These are phyloP conservation scores for Oxyruncus cristatus DNA, from an alignment of 2,113 vertebrate genomes.

Conservation along the genomic window DNA sequence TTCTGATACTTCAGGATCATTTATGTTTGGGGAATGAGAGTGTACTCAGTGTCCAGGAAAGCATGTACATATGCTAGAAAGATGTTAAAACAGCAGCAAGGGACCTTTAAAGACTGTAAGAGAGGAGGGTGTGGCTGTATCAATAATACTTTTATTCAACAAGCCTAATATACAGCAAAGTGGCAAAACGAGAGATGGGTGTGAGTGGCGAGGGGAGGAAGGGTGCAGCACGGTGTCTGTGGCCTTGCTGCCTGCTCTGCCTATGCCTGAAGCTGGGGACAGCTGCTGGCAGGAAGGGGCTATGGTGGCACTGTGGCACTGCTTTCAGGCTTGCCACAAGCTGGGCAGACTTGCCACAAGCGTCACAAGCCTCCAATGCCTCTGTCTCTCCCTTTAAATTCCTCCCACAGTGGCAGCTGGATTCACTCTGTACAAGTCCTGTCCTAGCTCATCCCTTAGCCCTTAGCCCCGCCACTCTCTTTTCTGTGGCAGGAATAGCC, in stretches of 20 bases:
- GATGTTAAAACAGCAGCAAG: background rate
- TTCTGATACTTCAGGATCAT: background rate
- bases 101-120: background rate
- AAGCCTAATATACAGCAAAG: background rate
- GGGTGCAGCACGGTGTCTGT: fast-evolving
- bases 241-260: background rate
- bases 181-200: background rate
- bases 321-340: no score
- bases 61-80: background rate
- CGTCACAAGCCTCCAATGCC: fast-evolving
- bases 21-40: background rate
- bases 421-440: background rate
- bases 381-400: background rate
- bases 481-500: background rate
- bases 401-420: background rate
- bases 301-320: background rate
- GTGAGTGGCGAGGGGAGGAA: fast-evolving
- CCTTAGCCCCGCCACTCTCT: background rate
- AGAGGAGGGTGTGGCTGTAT: background rate
- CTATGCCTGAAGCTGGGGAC: fast-evolving
- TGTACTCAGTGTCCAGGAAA: background rate
- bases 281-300: background rate
- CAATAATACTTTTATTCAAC: background rate
- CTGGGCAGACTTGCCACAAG: background rate
- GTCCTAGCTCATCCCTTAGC: background rate